Evolutionary conservation across 2,888 invertebrate species (phyloP), one percentile per base, ranked within the genome.

Genomic region (Galeopsomyia nigrocyanea): DNA sequence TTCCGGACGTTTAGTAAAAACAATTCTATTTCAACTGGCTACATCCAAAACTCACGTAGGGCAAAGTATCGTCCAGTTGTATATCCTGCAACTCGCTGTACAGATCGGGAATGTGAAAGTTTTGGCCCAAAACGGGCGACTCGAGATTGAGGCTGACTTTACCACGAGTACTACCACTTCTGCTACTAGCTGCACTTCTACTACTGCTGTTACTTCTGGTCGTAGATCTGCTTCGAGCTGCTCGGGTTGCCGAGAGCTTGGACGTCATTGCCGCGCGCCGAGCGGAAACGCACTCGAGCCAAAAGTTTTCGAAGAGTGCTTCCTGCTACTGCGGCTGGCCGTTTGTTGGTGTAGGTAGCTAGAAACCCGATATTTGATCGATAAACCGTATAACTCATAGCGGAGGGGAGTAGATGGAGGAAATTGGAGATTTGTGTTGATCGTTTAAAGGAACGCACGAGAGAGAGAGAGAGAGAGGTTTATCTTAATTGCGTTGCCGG

Each of bases 51-150:
- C 78, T 84, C 82, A 89, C 89, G 78, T 90, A 89, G 61, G 90
- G 88, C 77, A 92, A 87, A 3, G 90, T 89, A 76, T 90, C 90
- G 83, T 93, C 92, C 77, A 93, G 88, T 55, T 80, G 66, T 91
- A 87, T 75, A 84, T 87, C 86, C 88, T 80, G 86, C 88, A 9
- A 70, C 13, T 68, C 76, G 21, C 64, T 53, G 57, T 77, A 74
- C 16, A 67, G 10, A 63, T 77, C 69, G 13, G 74, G 74, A 61
- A 75, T 61, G 72, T 63, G 64, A 82, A 90, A 91, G 85, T 90
- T 88, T 77, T 88, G 84, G 9, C 92, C 92, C 60, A 92, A 88
- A 80, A 91, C 88, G 39, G 92, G 91, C 61, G 88, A 58, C 17
- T 70, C 31, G 22, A 77, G 31, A 13, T 50, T 51, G 5, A 14